These are phyloP conservation scores for Leuciscus idus DNA, from an alignment of 2,113 vertebrate species.

Conservation along the genomic window DNA sequence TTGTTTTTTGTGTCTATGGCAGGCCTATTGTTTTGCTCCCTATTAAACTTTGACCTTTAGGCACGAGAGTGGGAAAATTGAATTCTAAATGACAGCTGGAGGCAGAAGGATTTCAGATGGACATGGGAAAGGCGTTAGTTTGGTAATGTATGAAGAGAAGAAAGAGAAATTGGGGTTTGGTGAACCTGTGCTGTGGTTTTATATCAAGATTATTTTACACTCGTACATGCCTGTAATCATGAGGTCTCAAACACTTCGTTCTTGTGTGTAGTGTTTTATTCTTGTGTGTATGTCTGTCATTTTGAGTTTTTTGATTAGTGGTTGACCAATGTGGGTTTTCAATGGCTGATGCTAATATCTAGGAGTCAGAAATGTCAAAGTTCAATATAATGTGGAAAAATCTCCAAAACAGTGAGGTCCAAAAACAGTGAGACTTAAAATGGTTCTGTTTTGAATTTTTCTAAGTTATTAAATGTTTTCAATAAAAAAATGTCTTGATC, in stretches of 20 bases:
- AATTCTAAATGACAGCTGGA: slow-evolving; percentile 79
- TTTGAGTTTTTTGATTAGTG: neutral
- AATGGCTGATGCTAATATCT: neutral
- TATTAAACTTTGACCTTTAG: slow-evolving; percentile 82
- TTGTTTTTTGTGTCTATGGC: slow-evolving; percentile 79
- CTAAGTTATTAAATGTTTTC: neutral
- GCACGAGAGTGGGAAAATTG: slow-evolving; percentile 69
- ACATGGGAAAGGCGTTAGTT: slow-evolving; percentile 68
- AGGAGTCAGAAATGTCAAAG: neutral
- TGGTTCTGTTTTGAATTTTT: neutral
- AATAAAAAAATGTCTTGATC: neutral
- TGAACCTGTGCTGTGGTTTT: neutral
- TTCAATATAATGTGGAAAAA: neutral
- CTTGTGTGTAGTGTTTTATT: neutral
- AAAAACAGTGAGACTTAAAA: neutral
- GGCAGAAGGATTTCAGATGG: slow-evolving; percentile 76
- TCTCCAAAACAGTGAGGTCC: neutral
- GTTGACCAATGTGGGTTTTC: neutral
- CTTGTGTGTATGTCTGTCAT: neutral
- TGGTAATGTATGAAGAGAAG: slow-evolving; percentile 63
- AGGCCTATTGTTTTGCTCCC: slow-evolving; percentile 78
- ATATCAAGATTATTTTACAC: neutral
- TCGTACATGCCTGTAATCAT: neutral
- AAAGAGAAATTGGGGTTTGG: slow-evolving; percentile 18
- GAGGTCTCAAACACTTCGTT: neutral